Evolutionary conservation across 2,797 vertebrate genomes (phyloP).

Genomic region (Gouania willdenowi): DNA sequence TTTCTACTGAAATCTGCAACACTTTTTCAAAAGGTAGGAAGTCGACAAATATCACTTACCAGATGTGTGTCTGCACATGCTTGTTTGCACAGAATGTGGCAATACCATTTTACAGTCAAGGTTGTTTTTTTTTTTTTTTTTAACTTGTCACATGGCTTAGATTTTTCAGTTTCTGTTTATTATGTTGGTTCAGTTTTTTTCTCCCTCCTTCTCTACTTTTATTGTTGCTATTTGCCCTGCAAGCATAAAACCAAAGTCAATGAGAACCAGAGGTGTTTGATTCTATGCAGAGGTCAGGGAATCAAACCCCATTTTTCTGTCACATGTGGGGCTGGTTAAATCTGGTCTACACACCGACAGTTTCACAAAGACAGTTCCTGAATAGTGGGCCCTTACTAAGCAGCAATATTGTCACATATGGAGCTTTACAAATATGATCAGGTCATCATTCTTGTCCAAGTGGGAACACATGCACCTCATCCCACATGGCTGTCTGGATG

Average conservation of each 20-base stretch:
- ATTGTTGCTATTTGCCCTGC: slow-evolving; percentile 48
- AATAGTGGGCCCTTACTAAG: slow-evolving; percentile 14
- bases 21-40: slow-evolving; percentile 42
- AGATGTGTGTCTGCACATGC: too few species aligned
- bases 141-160: slow-evolving; percentile 63
- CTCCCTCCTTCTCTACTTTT: slow-evolving; percentile 26
- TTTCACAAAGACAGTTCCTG: not conserved
- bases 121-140: slow-evolving; percentile 60
- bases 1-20: slow-evolving; percentile 46
- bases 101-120: slow-evolving; percentile 34
- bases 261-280: slow-evolving; percentile 61
- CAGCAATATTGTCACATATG: slow-evolving; percentile 36
- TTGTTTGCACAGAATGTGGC: slow-evolving; percentile 36
- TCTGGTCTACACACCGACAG: slow-evolving; percentile 13
- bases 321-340: slow-evolving; percentile 69
- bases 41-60: slow-evolving; percentile 48
- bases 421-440: slow-evolving; percentile 19
- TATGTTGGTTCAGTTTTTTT: slow-evolving; percentile 57
- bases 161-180: slow-evolving; percentile 55
- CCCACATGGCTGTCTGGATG: not conserved
- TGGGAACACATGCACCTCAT: not conserved
- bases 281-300: slow-evolving; percentile 60
- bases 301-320: slow-evolving; percentile 61
- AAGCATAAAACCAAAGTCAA: slow-evolving; percentile 68
- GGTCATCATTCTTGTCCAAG: slow-evolving; percentile 7